Conservation (phyloP, 2,888 invertebrate genomes). For the Patella ulyssiponensis region DNA sequence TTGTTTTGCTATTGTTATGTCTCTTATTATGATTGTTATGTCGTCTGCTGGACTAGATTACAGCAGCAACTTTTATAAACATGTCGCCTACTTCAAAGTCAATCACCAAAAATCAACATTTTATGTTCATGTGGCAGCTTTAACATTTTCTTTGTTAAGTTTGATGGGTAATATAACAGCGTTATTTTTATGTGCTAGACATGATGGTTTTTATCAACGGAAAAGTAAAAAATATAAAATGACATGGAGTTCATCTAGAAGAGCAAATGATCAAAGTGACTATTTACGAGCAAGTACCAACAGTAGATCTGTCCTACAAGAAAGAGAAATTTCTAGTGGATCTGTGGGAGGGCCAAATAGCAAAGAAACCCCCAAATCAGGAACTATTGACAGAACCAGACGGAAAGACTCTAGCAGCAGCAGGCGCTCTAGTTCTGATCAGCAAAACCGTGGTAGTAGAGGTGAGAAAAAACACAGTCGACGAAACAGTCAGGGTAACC, state of each 20-base stretch:
- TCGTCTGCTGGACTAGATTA: conserved; percentile 59
- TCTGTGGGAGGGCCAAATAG: background rate
- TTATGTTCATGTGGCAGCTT: conserved; percentile 52
- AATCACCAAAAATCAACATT: conserved; percentile 44
- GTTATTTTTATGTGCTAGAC: conserved; percentile 53
- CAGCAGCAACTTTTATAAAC: conserved; percentile 54
- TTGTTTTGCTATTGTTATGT: conserved; percentile 47
- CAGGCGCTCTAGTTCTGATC: background rate
- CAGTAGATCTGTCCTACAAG: background rate
- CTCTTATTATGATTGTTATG: conserved; percentile 55
- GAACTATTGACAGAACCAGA: too few relatives aligned
- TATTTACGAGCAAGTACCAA: background rate
- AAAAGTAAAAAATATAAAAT: conserved; percentile 17
- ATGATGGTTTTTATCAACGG: conserved; percentile 47
- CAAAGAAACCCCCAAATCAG: background rate
- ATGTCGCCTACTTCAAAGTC: conserved; percentile 28
- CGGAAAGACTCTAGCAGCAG: too few relatives aligned
- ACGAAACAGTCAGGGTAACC: background rate
- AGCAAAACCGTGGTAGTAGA: background rate
- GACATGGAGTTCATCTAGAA: background rate
- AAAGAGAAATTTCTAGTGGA: background rate
- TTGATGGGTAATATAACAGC: conserved; percentile 49
- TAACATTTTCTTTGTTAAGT: conserved; percentile 52
- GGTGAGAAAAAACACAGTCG: background rate
- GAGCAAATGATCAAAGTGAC: background rate